Percentiles rank a stretch among this genome's conserved stretches.
Conservation (phyloP, 2,888 invertebrate genomes). For the Eledona agricola region DNA sequence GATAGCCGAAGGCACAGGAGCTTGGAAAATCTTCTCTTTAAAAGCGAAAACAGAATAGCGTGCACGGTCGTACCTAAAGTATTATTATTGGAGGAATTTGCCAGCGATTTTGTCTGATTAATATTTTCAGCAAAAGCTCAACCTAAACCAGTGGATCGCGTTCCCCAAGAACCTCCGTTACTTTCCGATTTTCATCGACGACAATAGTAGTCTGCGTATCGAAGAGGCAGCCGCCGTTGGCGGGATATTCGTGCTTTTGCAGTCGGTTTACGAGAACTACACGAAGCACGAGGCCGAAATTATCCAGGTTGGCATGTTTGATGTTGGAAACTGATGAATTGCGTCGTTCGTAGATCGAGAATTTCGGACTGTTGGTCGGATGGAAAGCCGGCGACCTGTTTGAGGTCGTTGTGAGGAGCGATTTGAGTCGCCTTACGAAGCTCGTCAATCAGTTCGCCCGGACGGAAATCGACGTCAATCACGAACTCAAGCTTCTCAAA, state of each 20-base stretch:
- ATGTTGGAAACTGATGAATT: constrained; percentile 7
- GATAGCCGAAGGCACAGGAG: constrained; percentile 53
- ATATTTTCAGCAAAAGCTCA: constrained; percentile 59
- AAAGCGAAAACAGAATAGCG: constrained; percentile 64
- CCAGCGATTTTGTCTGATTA: constrained; percentile 16
- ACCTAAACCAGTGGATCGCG: constrained; percentile 64
- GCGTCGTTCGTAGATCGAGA: constrained; percentile 71
- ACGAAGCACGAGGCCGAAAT: constrained; percentile 55
- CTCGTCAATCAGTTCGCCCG: constrained; percentile 77
- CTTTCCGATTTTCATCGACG: constrained; percentile 57
- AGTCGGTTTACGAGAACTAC: constrained; percentile 55
- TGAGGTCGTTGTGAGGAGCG: constrained; percentile 79
- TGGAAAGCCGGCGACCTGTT: constrained; percentile 82
- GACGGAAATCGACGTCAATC: constrained; percentile 78
- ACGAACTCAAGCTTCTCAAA: constrained; percentile 77
- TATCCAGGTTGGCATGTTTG: constrained; percentile 50
- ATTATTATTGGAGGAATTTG: constrained; percentile 3
- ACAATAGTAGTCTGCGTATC: too few species aligned
- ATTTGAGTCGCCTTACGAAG: constrained; percentile 77
- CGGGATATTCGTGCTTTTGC: constrained; percentile 51
- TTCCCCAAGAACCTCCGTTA: constrained; percentile 63
- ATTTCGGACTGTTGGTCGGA: constrained; percentile 79
- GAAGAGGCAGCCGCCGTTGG: neutral
- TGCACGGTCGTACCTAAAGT: constrained; percentile 69
- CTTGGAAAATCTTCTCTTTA: constrained; percentile 70